Evolutionary conservation across 2,888 invertebrate species (phyloP).

Genomic region (Drosophila quinaria): DNA sequence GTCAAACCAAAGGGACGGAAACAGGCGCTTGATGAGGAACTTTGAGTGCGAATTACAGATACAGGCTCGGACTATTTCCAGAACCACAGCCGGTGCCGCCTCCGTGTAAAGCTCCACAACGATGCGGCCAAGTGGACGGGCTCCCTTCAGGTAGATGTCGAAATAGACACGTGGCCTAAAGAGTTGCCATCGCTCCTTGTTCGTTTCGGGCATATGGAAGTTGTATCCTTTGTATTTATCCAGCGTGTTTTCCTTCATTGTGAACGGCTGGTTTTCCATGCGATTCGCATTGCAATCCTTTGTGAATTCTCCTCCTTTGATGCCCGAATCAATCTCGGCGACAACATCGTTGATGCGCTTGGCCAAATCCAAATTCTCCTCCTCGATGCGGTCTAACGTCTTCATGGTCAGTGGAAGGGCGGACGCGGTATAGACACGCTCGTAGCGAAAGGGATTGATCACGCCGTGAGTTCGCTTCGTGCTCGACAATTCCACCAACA

Average conservation of each 20-base stretch:
- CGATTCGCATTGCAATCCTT: neutral
- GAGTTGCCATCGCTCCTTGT: slow-evolving; percentile 56
- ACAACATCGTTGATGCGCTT: slow-evolving; percentile 42
- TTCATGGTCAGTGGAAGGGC: slow-evolving; percentile 26
- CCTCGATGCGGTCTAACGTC: slow-evolving; percentile 48
- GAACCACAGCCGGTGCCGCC: slow-evolving; percentile 72
- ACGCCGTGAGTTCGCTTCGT: slow-evolving; percentile 65
- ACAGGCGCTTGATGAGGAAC: slow-evolving; percentile 72
- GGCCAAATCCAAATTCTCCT: slow-evolving; percentile 49
- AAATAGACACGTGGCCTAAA: slow-evolving; percentile 75
- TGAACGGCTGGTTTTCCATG: neutral
- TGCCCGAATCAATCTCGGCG: slow-evolving; percentile 52
- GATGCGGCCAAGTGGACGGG: slow-evolving; percentile 69
- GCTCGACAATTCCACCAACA: slow-evolving; percentile 58
- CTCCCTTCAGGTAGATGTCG: slow-evolving; percentile 67
- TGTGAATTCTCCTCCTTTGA: neutral
- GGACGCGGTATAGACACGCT: slow-evolving; percentile 33
- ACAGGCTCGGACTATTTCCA: slow-evolving; percentile 70
- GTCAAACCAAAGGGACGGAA: slow-evolving; percentile 77
- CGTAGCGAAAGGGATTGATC: slow-evolving; percentile 56
- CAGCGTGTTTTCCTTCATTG: slow-evolving; percentile 18
- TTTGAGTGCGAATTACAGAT: slow-evolving; percentile 47
- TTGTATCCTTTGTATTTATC: slow-evolving; percentile 56
- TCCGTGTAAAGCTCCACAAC: slow-evolving; percentile 76
- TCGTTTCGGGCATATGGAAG: slow-evolving; percentile 46